These are phyloP conservation scores for Drosophila pegasa DNA, from an alignment of 2,888 invertebrate genomes.

Conservation along the genomic window DNA sequence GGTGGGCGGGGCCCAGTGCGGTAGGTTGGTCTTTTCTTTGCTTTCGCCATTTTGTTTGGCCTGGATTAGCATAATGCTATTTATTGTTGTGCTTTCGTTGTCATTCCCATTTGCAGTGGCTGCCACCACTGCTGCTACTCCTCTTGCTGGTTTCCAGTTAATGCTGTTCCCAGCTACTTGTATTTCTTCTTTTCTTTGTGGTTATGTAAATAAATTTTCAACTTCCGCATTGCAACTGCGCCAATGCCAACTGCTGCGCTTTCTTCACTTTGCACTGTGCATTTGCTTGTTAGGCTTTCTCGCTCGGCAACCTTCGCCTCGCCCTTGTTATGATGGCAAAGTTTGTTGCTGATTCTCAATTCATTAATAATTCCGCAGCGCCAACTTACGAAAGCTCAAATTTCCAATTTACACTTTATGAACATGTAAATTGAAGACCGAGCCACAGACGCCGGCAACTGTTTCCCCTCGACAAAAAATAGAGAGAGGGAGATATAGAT, in stretches of 20 bases:
- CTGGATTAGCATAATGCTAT: conserved; percentile 81
- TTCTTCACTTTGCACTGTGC: conserved; percentile 39
- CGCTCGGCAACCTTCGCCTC: background rate
- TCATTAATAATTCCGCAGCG: conserved; percentile 71
- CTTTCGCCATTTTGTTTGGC: conserved; percentile 79
- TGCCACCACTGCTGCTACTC: conserved; percentile 20
- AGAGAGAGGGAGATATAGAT: too few relatives aligned
- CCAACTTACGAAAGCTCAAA: conserved; percentile 48
- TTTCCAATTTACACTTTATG: conserved; percentile 71
- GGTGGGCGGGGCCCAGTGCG: background rate
- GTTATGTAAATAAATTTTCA: conserved; percentile 70
- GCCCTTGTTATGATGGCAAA: conserved; percentile 52
- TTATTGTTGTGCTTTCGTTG: conserved; percentile 78
- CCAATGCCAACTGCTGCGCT: conserved; percentile 33
- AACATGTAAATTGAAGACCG: conserved; percentile 69
- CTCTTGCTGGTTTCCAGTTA: conserved; percentile 59
- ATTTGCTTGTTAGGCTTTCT: conserved; percentile 44
- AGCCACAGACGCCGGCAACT: conserved; percentile 37
- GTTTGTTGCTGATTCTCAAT: conserved; percentile 70
- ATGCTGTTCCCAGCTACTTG: conserved; percentile 68
- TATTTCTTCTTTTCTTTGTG: conserved; percentile 64
- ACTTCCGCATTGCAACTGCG: conserved; percentile 64
- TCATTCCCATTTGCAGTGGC: conserved; percentile 52
- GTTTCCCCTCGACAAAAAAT: conserved; percentile 10
- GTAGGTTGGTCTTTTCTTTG: conserved; percentile 63